A percentile compares a stretch with the other conserved stretches of the same genome.
Conservation (phyloP, 2,888 invertebrate genomes). For the Hydropsyche betteni region DNA sequence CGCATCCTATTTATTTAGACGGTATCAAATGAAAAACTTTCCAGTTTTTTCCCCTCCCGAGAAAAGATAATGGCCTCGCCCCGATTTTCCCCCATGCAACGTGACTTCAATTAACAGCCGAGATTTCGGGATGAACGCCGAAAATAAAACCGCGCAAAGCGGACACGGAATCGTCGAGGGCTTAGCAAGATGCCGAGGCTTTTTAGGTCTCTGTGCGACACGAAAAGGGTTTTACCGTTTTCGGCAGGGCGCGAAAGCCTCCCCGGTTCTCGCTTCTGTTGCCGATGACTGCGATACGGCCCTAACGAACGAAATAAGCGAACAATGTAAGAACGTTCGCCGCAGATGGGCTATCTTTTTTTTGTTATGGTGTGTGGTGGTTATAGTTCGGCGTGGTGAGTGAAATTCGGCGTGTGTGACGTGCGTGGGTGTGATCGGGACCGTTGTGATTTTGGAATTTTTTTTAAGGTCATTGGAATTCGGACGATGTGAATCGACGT, state of each 20-base stretch:
- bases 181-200: constrained; percentile 22
- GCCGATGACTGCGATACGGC: too few relatives aligned
- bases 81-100: constrained; percentile 15
- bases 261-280: background rate
- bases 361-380: too few relatives aligned
- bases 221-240: constrained; percentile 50
- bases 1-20: too few relatives aligned
- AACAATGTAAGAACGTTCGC: too few relatives aligned
- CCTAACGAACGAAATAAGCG: too few relatives aligned
- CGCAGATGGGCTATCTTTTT: too few relatives aligned
- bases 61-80: background rate
- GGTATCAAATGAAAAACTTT: constrained; percentile 20
- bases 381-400: too few relatives aligned
- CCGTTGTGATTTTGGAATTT: too few relatives aligned
- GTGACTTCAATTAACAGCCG: constrained; percentile 29
- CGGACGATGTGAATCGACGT: too few relatives aligned
- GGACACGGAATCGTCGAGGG: constrained; percentile 35
- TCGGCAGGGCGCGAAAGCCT: background rate
- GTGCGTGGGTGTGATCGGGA: too few relatives aligned
- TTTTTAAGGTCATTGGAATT: too few relatives aligned
- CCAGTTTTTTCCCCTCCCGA: background rate
- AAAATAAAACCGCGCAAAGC: constrained; percentile 38
- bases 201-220: constrained; percentile 41
- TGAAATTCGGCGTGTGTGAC: too few relatives aligned
- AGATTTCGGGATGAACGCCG: constrained; percentile 33